phyloP scores from a whole-genome alignment of 1,140 invertebrate genomes.

The Anthonomus grandis region DNA sequence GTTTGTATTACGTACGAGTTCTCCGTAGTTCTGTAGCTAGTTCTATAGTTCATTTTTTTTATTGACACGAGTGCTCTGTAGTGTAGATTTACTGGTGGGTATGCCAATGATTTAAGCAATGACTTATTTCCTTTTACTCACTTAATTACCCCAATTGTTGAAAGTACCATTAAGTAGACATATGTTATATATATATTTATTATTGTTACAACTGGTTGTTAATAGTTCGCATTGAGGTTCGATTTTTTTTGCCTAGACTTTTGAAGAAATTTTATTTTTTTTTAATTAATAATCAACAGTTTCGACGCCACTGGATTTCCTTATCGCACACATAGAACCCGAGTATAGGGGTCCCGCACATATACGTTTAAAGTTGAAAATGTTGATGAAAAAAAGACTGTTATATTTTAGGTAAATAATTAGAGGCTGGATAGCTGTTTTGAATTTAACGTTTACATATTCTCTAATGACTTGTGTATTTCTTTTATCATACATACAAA shows the following conservation, averaged over 20 bases:
- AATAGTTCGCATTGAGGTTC: constrained; percentile 14
- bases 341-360: constrained; percentile 33
- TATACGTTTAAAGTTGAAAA: constrained; percentile 21
- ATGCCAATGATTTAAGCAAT: neutral
- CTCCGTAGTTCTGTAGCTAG: constrained; percentile 36
- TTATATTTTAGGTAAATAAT: constrained; percentile 26
- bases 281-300: constrained; percentile 31
- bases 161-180: constrained; percentile 18
- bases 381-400: constrained; percentile 11
- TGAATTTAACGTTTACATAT: too few relatives aligned
- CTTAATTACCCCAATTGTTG: constrained; percentile 12
- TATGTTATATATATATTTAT: constrained; percentile 27
- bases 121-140: neutral
- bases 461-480: too few relatives aligned
- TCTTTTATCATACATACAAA: too few relatives aligned
- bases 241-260: constrained; percentile 23
- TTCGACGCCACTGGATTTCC: constrained; percentile 34
- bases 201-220: constrained; percentile 26
- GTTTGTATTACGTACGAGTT: constrained; percentile 7
- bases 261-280: constrained; percentile 19
- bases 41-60: constrained; percentile 37
- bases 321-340: too few relatives aligned
- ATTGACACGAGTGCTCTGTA: constrained; percentile 35
- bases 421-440: constrained; percentile 44
- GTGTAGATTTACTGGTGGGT: constrained; percentile 22